Evolutionary conservation across 2,888 invertebrate genomes (phyloP).

Genomic region (Tetranychus piercei): DNA sequence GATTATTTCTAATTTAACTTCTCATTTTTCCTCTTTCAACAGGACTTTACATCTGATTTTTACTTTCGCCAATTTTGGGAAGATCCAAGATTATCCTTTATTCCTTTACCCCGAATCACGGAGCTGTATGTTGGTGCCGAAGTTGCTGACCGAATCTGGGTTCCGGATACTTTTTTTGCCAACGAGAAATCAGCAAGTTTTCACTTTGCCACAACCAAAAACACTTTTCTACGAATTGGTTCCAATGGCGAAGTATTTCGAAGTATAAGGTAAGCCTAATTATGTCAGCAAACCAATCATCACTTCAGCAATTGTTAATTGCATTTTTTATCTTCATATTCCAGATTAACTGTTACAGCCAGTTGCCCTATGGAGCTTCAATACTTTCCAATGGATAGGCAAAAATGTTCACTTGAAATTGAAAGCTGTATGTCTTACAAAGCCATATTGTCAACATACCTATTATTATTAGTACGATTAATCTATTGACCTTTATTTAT

Average conservation of each 20-base stretch:
- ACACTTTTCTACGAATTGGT: constrained; percentile 93
- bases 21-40: neutral
- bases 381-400: constrained; percentile 89
- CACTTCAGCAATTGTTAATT: neutral
- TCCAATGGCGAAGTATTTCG: constrained; percentile 82
- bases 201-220: constrained; percentile 94
- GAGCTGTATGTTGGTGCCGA: constrained; percentile 80
- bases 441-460: neutral
- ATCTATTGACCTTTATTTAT: neutral
- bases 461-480: neutral
- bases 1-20: neutral
- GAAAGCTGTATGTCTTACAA: constrained; percentile 74
- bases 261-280: constrained; percentile 63
- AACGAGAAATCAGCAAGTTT: constrained; percentile 99
- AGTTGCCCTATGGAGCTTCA: constrained; percentile 90
- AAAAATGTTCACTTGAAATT: constrained; percentile 80
- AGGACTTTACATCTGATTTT: constrained; percentile 96
- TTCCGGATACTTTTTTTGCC: constrained; percentile 98
- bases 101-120: constrained; percentile 68
- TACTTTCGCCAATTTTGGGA: constrained; percentile 99
- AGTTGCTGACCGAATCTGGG: constrained; percentile 96
- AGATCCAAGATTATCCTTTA: constrained; percentile 81
- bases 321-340: neutral
- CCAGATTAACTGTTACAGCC: constrained; percentile 55
- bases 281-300: neutral